A percentile compares a stretch with the other conserved stretches of the same genome.
Conservation (phyloP, 2,888 invertebrate species). For the Phlogophora meticulosa region DNA sequence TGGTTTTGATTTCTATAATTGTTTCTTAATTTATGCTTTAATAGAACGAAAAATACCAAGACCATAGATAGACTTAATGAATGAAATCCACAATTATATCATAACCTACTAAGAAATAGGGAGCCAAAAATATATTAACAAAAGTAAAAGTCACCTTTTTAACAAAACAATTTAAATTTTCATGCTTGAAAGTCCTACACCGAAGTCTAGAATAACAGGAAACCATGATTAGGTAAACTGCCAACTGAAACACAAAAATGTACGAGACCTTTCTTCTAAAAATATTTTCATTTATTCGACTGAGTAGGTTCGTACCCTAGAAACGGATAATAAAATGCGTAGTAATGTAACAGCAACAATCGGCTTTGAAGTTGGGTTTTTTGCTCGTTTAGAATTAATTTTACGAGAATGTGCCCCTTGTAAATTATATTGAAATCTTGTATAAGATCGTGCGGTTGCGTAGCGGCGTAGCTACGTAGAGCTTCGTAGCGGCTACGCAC, state of each 20-base stretch:
- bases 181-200: constrained; percentile 14
- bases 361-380: constrained; percentile 27
- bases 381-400: constrained; percentile 18
- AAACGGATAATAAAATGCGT: constrained; percentile 40
- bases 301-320: constrained; percentile 9
- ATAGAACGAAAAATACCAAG: too few species aligned
- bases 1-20: neutral
- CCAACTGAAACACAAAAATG: constrained; percentile 27
- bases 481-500: constrained; percentile 31
- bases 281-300: constrained; percentile 26
- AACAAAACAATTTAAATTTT: constrained; percentile 18
- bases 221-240: constrained; percentile 28
- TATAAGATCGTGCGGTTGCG: neutral
- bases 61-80: too few species aligned
- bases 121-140: neutral
- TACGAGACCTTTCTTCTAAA: neutral
- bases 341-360: constrained; percentile 29
- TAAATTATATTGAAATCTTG: neutral
- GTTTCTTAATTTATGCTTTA: too few species aligned
- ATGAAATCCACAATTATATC: neutral
- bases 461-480: constrained; percentile 19
- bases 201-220: constrained; percentile 32
- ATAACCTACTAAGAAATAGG: neutral
- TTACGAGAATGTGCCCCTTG: neutral
- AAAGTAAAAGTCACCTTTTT: neutral